Conservation (phyloP, 2,888 invertebrate species). For the Thyatira batis region DNA sequence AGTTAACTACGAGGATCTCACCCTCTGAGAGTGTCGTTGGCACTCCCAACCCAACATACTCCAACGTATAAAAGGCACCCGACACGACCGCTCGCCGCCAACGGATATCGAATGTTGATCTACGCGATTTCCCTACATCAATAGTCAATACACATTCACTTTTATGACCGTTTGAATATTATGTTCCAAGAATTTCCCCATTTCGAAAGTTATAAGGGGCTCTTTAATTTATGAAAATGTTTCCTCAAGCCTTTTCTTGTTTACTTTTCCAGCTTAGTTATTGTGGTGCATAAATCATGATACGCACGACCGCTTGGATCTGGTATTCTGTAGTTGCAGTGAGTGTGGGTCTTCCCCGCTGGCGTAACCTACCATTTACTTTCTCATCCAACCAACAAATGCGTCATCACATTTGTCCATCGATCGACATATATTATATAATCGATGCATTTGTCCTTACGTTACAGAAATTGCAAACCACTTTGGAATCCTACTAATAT, state of each 20-base stretch:
- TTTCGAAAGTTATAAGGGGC: not conserved
- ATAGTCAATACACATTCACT: slow-evolving; percentile 19
- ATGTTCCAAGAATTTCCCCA: not conserved
- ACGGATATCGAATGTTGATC: slow-evolving; percentile 18
- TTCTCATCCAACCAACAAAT: not conserved
- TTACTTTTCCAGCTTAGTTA: no score
- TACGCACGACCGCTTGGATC: not conserved
- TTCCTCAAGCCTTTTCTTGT: no score
- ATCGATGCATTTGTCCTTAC: no score
- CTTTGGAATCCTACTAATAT: no score
- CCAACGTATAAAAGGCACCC: not conserved
- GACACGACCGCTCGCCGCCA: not conserved
- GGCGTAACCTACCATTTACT: not conserved
- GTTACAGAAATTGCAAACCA: no score
- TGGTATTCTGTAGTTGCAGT: not conserved
- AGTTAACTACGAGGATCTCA: no score
- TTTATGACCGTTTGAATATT: not conserved
- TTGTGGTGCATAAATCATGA: no score
- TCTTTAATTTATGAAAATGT: not conserved
- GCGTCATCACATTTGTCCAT: not conserved
- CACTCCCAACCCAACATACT: not conserved
- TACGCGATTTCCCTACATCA: slow-evolving; percentile 10
- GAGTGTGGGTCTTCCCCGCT: not conserved
- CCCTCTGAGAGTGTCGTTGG: not conserved
- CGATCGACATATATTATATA: no score